A percentile compares a stretch with the other conserved stretches of the same genome.
Conservation (phyloP, 2,888 invertebrate genomes). For the Mantis religiosa region DNA sequence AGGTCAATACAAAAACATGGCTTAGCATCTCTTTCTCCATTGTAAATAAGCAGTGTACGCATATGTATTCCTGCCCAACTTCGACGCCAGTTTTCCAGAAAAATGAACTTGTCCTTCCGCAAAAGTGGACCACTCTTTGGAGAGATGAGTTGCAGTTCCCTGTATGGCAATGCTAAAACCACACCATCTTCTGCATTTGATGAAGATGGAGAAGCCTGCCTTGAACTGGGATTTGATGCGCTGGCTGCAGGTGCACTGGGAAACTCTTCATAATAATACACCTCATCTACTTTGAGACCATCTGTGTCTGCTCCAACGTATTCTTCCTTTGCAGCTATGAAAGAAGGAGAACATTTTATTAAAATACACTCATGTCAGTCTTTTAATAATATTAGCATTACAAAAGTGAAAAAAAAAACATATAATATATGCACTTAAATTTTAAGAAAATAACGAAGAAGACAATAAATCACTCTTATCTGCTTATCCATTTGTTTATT, state of each 20-base stretch:
- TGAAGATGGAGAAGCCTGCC: not conserved
- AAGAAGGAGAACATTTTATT: not conserved
- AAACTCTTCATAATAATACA: slow-evolving; percentile 18
- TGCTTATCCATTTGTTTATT: no score
- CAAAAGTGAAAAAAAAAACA: no score
- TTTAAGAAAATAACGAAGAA: no score
- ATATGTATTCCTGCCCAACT: slow-evolving; percentile 37
- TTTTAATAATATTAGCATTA: no score
- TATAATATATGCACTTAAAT: no score
- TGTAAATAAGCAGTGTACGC: slow-evolving; percentile 36
- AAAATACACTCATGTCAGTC: no score
- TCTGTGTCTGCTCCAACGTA: slow-evolving; percentile 34
- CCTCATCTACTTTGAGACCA: slow-evolving; percentile 5
- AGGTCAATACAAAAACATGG: slow-evolving; percentile 35
- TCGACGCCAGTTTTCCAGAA: slow-evolving; percentile 36
- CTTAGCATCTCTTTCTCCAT: slow-evolving; percentile 36
- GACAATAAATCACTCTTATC: no score
- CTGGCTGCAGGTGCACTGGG: not conserved
- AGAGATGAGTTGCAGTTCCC: slow-evolving; percentile 21
- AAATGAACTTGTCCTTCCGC: slow-evolving; percentile 36
- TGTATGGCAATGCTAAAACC: not conserved
- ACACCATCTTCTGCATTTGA: not conserved
- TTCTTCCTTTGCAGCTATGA: slow-evolving; percentile 31
- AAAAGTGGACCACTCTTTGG: slow-evolving; percentile 36
- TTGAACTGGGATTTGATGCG: not conserved